Evolutionary conservation across 2,888 invertebrate genomes (phyloP), one percentile per base, ranked within the genome.

Genomic region (Cristatella mucedo): DNA sequence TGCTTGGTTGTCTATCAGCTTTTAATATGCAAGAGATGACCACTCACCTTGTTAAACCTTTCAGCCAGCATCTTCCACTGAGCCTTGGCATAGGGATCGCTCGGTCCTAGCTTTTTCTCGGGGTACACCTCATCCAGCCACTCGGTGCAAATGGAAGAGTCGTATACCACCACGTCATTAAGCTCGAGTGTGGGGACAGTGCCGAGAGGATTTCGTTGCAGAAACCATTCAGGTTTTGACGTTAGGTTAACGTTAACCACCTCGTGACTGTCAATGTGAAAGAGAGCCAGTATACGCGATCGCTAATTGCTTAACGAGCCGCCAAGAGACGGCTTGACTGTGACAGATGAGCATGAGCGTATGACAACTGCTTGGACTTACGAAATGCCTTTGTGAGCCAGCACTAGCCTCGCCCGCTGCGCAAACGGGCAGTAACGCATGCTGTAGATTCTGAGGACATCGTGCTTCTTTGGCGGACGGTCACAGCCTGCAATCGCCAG

Each of bases 41-140:
- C n/a, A n/a, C n/a, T n/a, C 38, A 56, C 56, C 49, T 55, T 53
- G 37, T 45, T 41, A 43, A 50, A 53, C 6, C 50, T 49, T 38
- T 55, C 55, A 30, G 51, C 41, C 9, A 61, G 45, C 41, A 57
- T 53, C 24, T 49, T 49, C 36, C 58, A 57, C 30, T 46, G 46
- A 2, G 59, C 57, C 22, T 46, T 46, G 4, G 24, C 38, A 44
- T 56, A 57, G 1, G 70, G 67, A 43, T 71, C 69, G 2, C 61
- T 52, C 0, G 72, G 67, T 43, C 68, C 69, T 1, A 74, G 56
- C n/a, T 66, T 63, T 31, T 68, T 66, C 16, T 69, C 57, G 0
- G 73, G 69, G 53, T 71, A 74, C 30, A 68, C 65, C 41, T 74
- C 69, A 46, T 75, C 72, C 31, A 75, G 56, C 52, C 68, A 74